Conservation (phyloP, 2,797 vertebrate species). For the Muscicapa comitata region DNA sequence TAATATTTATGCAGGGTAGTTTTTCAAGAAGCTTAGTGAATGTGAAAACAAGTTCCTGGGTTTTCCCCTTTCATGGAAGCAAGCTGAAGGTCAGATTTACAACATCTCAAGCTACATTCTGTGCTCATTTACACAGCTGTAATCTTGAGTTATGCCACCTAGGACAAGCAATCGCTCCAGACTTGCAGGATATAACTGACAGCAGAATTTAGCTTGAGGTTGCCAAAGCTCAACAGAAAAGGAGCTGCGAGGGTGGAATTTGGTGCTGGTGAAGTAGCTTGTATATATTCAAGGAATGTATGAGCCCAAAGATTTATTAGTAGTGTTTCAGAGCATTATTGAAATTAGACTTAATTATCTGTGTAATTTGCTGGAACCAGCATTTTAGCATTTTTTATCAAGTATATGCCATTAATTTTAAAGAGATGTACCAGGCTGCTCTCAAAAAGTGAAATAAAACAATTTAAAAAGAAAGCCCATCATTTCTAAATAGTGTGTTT, state of each 20-base stretch:
- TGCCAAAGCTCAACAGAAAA: constrained; percentile 5
- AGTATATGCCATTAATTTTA: constrained; percentile 69
- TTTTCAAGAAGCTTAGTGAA: constrained; percentile 35
- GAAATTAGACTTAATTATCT: constrained; percentile 79
- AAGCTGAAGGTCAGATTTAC: constrained; percentile 61
- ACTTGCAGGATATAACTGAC: constrained; percentile 28
- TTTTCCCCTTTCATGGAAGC: constrained; percentile 42
- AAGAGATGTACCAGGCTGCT: constrained; percentile 60
- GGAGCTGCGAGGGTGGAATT: neutral
- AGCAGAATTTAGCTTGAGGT: constrained; percentile 3
- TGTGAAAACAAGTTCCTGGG: constrained; percentile 34
- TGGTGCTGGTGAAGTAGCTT: constrained; percentile 19
- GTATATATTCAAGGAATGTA: constrained; percentile 18
- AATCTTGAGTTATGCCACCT: constrained; percentile 43
- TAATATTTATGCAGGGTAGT: constrained; percentile 52
- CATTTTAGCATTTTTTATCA: constrained; percentile 75
- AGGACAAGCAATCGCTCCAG: constrained; percentile 35
- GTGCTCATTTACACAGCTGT: constrained; percentile 49
- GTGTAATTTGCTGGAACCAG: constrained; percentile 75
- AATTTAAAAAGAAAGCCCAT: neutral
- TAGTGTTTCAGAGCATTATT: constrained; percentile 70
- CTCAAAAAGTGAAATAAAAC: neutral
- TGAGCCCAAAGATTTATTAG: constrained; percentile 69
- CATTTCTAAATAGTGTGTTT: neutral
- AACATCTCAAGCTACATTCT: constrained; percentile 29